Conservation (phyloP, 2,113 vertebrate genomes). For the Delphinus delphis region DNA sequence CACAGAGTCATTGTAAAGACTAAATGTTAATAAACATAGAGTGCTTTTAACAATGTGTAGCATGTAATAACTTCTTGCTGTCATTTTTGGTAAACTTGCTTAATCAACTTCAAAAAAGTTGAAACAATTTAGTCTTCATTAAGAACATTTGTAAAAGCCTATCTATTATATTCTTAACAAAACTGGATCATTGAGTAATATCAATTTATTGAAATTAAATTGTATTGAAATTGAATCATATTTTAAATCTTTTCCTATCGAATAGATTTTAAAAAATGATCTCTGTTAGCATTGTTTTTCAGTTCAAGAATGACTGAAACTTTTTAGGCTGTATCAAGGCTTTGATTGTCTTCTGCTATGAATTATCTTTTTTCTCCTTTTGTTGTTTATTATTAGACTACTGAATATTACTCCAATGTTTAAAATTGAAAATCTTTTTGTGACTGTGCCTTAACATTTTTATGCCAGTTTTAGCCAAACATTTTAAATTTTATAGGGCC, state of each 20-base stretch:
- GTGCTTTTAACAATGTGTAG: neutral
- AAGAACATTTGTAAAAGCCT: neutral
- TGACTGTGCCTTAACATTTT: neutral
- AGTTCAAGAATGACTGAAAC: neutral
- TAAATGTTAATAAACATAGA: neutral
- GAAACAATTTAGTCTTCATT: conserved; percentile 13
- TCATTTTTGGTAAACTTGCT: neutral
- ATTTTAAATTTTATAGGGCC: neutral
- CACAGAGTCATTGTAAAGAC: neutral
- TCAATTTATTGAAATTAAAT: neutral
- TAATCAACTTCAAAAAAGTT: neutral
- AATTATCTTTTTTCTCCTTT: neutral
- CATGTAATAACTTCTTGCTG: neutral
- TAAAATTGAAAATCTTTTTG: neutral
- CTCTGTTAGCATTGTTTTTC: neutral
- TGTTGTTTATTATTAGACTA: neutral
- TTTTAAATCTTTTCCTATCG: neutral
- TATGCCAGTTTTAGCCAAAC: neutral
- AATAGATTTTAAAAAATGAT: neutral
- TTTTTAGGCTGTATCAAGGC: neutral
- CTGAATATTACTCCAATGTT: neutral
- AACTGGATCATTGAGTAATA: neutral
- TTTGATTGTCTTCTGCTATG: neutral
- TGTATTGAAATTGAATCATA: neutral
- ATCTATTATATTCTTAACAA: neutral